These are phyloP conservation scores for Parnassius mnemosyne DNA, from an alignment of 2,888 invertebrate species.

Conservation along the genomic window DNA sequence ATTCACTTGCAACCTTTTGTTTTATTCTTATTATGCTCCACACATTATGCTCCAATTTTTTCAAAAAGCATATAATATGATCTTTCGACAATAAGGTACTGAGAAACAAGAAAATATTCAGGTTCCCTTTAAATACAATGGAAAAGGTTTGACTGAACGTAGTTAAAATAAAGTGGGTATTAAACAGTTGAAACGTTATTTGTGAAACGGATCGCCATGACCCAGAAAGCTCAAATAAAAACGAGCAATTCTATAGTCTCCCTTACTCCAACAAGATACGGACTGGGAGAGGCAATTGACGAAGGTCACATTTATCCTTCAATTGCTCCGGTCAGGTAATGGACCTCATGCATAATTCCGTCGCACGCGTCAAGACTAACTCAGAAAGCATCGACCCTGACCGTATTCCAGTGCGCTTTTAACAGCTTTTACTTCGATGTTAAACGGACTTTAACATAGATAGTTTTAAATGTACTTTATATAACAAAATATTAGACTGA, in stretches of 20 bases:
- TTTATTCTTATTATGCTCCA: too few species aligned
- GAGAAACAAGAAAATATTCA: too few species aligned
- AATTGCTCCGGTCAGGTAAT: constrained; percentile 48
- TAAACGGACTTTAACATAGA: constrained; percentile 14
- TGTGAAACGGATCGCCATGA: neutral
- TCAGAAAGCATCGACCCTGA: constrained; percentile 31
- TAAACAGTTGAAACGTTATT: too few species aligned
- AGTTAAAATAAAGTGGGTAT: too few species aligned
- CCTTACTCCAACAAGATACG: constrained; percentile 16
- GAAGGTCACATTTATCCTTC: constrained; percentile 42
- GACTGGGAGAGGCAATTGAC: constrained; percentile 28
- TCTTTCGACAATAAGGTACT: too few species aligned
- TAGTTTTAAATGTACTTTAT: neutral
- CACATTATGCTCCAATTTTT: too few species aligned
- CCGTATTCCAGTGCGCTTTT: constrained; percentile 29
- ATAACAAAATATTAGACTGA: too few species aligned
- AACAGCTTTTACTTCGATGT: constrained; percentile 14
- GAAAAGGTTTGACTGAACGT: too few species aligned
- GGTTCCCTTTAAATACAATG: too few species aligned
- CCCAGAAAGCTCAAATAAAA: neutral
- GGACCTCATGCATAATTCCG: constrained; percentile 42
- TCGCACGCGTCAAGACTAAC: constrained; percentile 22
- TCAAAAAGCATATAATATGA: too few species aligned
- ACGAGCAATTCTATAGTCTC: constrained; percentile 16
- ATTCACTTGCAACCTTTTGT: too few species aligned